Percentiles rank a stretch among this genome's conserved stretches.
Conservation (phyloP, 2,113 vertebrate species). For the Anoura caudifer region DNA sequence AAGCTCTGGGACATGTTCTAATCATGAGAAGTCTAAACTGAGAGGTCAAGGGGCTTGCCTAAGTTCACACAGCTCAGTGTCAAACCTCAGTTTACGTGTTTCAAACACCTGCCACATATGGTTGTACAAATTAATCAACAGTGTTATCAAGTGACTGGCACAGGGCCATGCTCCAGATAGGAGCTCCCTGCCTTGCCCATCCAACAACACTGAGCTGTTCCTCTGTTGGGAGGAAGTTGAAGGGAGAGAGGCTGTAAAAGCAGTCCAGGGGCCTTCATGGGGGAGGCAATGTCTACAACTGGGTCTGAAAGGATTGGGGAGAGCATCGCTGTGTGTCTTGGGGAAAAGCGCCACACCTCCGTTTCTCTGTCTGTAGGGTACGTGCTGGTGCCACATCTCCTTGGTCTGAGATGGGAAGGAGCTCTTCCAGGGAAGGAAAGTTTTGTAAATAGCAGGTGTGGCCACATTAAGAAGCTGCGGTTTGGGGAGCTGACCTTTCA, state of each 20-base stretch:
- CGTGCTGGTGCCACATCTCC: neutral
- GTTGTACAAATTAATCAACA: neutral
- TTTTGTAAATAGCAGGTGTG: constrained; percentile 24
- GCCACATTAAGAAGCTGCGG: neutral
- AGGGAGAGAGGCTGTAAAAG: neutral
- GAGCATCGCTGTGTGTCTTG: neutral
- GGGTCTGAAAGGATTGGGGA: neutral
- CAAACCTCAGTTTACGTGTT: neutral
- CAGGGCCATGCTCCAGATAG: neutral
- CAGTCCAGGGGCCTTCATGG: neutral
- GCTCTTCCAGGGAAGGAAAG: neutral
- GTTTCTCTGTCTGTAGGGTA: neutral
- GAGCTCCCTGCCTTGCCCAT: neutral
- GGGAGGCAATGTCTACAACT: neutral
- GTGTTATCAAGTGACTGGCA: neutral
- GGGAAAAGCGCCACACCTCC: neutral
- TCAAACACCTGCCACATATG: neutral
- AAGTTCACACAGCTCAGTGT: neutral
- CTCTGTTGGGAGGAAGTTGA: neutral
- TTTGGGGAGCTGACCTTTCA: constrained; percentile 34
- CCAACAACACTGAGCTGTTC: neutral
- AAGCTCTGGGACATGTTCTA: neutral
- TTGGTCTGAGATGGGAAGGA: neutral
- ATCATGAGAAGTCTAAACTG: neutral
- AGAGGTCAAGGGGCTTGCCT: neutral